phyloP scores from a whole-genome alignment of 1,140 invertebrate genomes.

The Zaprionus davidi region DNA sequence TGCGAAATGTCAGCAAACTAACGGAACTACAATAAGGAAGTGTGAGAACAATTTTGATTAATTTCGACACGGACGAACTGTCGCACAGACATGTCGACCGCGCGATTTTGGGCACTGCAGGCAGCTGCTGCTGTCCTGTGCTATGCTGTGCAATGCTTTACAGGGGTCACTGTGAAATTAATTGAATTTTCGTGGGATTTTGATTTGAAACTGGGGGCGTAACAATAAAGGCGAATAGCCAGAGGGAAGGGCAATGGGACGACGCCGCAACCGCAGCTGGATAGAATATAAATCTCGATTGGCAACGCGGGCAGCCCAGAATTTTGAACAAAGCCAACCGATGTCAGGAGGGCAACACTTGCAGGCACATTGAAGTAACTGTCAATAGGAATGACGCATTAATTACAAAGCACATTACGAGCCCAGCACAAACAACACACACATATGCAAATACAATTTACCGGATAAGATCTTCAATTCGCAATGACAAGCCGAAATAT shows the following conservation, averaged over 20 bases:
- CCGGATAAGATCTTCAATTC: conserved; percentile 14
- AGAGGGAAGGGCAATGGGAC: too few species aligned
- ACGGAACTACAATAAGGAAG: background rate
- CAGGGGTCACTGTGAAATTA: conserved; percentile 17
- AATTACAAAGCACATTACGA: conserved; percentile 3
- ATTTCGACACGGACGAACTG: conserved; percentile 9
- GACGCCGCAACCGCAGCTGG: background rate
- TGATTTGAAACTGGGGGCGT: background rate
- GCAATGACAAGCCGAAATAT: conserved; percentile 12
- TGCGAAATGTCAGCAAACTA: conserved; percentile 33
- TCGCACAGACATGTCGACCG: background rate
- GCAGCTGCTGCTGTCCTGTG: background rate
- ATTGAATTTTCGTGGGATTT: conserved; percentile 27
- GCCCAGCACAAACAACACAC: background rate
- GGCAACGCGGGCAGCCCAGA: background rate
- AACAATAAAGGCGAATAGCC: conserved; percentile 3
- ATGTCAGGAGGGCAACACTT: background rate
- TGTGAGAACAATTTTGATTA: conserved; percentile 36
- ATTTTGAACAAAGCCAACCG: background rate
- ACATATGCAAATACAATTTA: conserved; percentile 4
- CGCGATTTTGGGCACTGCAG: background rate
- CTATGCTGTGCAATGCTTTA: background rate
- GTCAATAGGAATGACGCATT: conserved; percentile 26
- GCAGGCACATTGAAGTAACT: conserved; percentile 7
- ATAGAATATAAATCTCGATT: conserved; percentile 22